Conservation (phyloP, 2,797 vertebrate species). For the Urophycis tenuis region DNA sequence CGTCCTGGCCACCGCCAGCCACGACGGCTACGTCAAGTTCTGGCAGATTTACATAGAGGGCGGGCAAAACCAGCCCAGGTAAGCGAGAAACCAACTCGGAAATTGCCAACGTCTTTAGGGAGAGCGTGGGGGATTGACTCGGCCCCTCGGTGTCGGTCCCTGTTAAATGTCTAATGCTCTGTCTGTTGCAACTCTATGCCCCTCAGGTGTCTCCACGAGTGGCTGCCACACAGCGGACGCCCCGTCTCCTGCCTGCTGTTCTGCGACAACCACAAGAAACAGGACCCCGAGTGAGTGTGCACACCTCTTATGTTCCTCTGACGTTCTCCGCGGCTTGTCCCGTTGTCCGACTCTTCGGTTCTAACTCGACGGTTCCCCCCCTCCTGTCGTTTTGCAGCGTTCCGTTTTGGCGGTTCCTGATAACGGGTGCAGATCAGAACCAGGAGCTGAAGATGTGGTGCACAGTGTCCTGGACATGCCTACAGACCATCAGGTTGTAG, state of each 20-base stretch:
- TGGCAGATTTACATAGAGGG: constrained; percentile 99
- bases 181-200: neutral
- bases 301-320: neutral
- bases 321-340: neutral
- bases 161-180: neutral
- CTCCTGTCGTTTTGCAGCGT: constrained; percentile 56
- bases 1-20: constrained; percentile 93
- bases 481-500: constrained; percentile 86
- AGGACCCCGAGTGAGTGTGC: constrained; percentile 95
- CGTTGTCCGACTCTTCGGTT: neutral
- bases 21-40: constrained; percentile 97
- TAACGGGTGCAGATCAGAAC: constrained; percentile 96
- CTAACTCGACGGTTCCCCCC: neutral
- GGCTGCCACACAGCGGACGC: constrained; percentile 87
- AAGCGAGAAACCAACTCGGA: neutral
- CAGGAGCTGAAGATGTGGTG: constrained; percentile 98
- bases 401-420: constrained; percentile 96
- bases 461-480: constrained; percentile 95
- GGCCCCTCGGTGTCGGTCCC: neutral
- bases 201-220: constrained; percentile 91
- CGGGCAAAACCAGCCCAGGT: constrained; percentile 91
- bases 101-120: too few relatives aligned
- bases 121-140: neutral
- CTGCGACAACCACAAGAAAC: constrained; percentile 98
- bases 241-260: constrained; percentile 96